Conservation (phyloP, 2,797 vertebrate genomes). For the Cyclura pinguis region DNA sequence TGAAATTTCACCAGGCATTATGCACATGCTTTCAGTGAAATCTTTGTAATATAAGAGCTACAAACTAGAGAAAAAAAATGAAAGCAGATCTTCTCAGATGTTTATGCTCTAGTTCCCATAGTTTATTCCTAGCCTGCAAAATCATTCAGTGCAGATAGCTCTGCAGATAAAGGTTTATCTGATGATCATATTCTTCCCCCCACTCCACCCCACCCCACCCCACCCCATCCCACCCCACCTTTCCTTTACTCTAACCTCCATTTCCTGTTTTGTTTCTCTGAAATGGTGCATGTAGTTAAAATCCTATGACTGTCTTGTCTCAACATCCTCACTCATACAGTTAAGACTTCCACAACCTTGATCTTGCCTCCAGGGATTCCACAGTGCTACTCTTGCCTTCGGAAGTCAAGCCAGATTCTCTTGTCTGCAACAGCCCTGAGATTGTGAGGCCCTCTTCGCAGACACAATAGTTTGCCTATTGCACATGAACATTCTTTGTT, state of each 20-base stretch:
- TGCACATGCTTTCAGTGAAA: background rate
- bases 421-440: background rate
- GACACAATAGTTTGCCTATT: background rate
- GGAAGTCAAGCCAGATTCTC: too few species aligned
- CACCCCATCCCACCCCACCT: background rate
- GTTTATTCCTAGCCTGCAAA: background rate
- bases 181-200: too few species aligned
- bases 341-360: too few species aligned
- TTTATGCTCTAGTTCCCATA: background rate
- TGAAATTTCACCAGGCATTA: background rate
- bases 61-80: too few species aligned
- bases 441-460: background rate
- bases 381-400: background rate
- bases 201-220: background rate
- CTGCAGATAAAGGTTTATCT: background rate
- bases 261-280: background rate
- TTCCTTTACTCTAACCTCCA: background rate
- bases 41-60: background rate
- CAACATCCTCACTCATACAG: background rate
- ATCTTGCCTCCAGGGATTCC: background rate
- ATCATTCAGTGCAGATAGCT: too few species aligned
- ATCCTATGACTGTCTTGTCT: background rate
- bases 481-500: background rate
- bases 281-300: too few species aligned
- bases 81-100: background rate